Conservation (phyloP, 2,113 vertebrate species). For the Microcebus jonahi region DNA sequence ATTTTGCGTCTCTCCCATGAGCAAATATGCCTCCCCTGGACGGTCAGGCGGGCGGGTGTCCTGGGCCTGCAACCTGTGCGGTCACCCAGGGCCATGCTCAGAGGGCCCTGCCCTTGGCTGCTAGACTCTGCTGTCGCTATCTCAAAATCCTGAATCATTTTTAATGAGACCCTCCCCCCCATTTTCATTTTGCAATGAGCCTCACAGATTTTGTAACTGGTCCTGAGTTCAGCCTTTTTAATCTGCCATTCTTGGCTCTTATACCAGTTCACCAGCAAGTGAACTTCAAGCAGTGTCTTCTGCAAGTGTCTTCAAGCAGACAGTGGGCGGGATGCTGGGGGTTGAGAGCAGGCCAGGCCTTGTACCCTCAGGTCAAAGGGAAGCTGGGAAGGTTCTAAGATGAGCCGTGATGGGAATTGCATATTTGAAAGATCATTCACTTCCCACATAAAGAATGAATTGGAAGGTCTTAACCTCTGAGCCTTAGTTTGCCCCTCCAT, state of each 20-base stretch:
- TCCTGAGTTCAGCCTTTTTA: not conserved
- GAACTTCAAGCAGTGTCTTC: not conserved
- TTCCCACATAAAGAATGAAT: not conserved
- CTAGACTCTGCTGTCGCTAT: not conserved
- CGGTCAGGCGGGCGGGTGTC: rapidly evolving
- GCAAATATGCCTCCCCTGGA: rapidly evolving
- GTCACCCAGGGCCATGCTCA: rapidly evolving
- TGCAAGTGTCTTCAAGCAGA: not conserved
- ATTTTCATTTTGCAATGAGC: not conserved
- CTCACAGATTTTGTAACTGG: not conserved
- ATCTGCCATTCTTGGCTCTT: not conserved
- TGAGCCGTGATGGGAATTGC: rapidly evolving
- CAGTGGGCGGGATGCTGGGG: too few relatives aligned
- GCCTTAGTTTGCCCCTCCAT: not conserved
- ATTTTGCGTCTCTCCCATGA: not conserved
- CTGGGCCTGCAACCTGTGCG: rapidly evolving
- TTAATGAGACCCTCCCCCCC: too few relatives aligned
- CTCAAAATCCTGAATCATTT: not conserved
- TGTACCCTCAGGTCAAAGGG: not conserved
- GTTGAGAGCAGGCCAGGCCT: too few relatives aligned
- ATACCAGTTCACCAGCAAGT: not conserved
- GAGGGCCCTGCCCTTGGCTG: rapidly evolving
- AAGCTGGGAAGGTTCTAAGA: not conserved
- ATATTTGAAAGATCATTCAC: not conserved
- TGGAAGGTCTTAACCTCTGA: not conserved